Base-by-base conservation (phyloP, 2,797 vertebrate species). In the Tokudaia muenninki region DNA sequence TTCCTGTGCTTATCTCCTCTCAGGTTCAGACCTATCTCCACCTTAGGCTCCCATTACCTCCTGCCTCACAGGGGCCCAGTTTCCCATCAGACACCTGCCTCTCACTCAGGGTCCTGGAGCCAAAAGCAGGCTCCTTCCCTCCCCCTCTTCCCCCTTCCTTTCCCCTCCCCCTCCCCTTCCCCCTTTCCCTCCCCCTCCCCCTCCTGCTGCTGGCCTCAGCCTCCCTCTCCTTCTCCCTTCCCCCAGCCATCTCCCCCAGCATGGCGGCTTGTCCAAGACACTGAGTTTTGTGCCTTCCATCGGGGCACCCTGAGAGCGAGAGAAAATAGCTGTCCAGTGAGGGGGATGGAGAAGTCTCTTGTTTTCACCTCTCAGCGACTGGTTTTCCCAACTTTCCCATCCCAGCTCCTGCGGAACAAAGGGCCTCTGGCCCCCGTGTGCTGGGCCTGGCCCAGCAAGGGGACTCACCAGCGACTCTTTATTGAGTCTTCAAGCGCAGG, bases 401-500 rank as follows among this genome's bases (percentile, higher is more conserved):
- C 98, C 98, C 34, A 17, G 98, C 97, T 29, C 96, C 97, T 47
- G 90, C 50, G 96, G 98, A 98, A 98, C 98, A 98, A 98, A 98
- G 98, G 92, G 97, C 95, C 97, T 90, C 92, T 8, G 80, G 97
- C 97, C 98, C 98, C 98, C 92, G 96, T 98, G 98, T 55, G 59
- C 97, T 16, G 96, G 97, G 97, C 98, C 97, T 47, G 97, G 98
- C 92, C 89, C 98, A 97, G 97, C 96, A 81, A 98, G 98, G 98
- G 98, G 98, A 98, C 98, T 98, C 95, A 65, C 98, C 98, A 96
- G 97, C 97, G 82, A 92, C 97, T 97, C 98, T 98, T 98, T 98
- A 98, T 99, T 98, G 99, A 99, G 99, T 98, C 98, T 98, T 99
- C 98, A 99, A 98, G 98, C 91, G 22, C 98, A 94, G 97, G 98